These are phyloP conservation scores for Drosophila mayri DNA, from an alignment of 1,140 invertebrate species.

Conservation along the genomic window DNA sequence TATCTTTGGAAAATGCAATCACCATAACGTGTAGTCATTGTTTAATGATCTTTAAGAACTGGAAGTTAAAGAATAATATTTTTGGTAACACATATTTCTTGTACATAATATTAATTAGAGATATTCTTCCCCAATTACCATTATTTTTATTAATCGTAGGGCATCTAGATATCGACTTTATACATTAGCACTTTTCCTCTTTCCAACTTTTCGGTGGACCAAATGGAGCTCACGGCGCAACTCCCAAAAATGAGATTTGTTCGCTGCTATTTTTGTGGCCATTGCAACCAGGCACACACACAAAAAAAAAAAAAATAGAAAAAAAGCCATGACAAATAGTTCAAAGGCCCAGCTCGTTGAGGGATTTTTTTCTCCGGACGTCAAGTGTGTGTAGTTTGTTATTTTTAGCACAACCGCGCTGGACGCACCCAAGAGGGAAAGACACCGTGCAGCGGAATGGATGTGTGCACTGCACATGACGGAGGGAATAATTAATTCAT, in stretches of 20 bases:
- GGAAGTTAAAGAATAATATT: background rate
- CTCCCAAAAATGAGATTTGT: conserved; percentile 73
- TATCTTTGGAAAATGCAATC: background rate
- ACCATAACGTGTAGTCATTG: background rate
- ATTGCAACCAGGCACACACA: conserved; percentile 48
- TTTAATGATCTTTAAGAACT: no score
- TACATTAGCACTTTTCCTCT: background rate
- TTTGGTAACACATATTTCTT: background rate
- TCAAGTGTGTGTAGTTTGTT: conserved; percentile 65
- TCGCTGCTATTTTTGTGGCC: conserved; percentile 69
- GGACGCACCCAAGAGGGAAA: conserved; percentile 51
- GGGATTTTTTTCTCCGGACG: conserved; percentile 40
- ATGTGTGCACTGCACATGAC: conserved; percentile 42
- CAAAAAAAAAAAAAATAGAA: conserved; percentile 19
- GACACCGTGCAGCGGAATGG: conserved; percentile 4
- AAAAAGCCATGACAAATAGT: conserved; percentile 72
- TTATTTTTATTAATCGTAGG: background rate
- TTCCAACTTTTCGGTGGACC: conserved; percentile 21
- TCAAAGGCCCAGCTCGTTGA: conserved; percentile 61
- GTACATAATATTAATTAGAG: background rate
- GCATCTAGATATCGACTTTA: conserved; percentile 10
- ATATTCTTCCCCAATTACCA: no score
- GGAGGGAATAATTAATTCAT: conserved; percentile 76
- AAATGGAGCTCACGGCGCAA: conserved; percentile 65
- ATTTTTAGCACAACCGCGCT: conserved; percentile 66